Evolutionary conservation across 2,797 vertebrate genomes (phyloP), one percentile per base, ranked within the genome.

Genomic region (Sebastes miniatus): DNA sequence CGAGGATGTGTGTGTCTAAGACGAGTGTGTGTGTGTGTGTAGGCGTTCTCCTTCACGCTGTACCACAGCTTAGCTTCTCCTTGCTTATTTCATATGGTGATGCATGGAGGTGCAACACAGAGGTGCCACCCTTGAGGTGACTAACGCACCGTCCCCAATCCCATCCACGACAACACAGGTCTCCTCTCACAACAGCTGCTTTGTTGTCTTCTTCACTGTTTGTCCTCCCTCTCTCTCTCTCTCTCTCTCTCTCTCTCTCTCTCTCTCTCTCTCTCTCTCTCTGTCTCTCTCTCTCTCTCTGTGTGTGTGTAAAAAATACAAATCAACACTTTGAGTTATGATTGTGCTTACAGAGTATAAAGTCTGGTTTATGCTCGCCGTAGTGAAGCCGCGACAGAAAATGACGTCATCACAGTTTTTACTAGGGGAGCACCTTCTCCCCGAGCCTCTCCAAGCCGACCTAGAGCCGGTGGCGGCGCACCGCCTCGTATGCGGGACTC

Each of bases 61-160:
- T 73, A 81, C 87, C 80, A 75, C 82, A 56, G 91, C 88, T 94
- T 87, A 90, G 78, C 79, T 80, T 67, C 84, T 74, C 56, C 56
- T 84, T 72, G 79, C 80, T 62, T 85, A 58, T 90, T 91, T 87
- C 84, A 91, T 76, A 89, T 64, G 86, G 77, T 83, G 89, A 77
- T 83, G 87, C 85, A 83, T 47, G 74, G 79, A 88, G 86, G 86
- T 90, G 88, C 84, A 88, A 86, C 87, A 84, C 69, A 56, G 87
- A 87, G 81, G 86, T 84, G 85, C 86, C 91, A 90, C 93, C 92
- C 90, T 90, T 69, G 82, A 91, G 88, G 87, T 83, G 88, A 87
- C 89, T 90, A 92, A 92, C 84, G 2, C 87, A 84, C 87, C 91
- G 62, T 91, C 78, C 72, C 88, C 87, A 91, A 91, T 92, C 90